Base-by-base conservation (phyloP, 1,140 invertebrate genomes). In the Drosophila simulans region DNA sequence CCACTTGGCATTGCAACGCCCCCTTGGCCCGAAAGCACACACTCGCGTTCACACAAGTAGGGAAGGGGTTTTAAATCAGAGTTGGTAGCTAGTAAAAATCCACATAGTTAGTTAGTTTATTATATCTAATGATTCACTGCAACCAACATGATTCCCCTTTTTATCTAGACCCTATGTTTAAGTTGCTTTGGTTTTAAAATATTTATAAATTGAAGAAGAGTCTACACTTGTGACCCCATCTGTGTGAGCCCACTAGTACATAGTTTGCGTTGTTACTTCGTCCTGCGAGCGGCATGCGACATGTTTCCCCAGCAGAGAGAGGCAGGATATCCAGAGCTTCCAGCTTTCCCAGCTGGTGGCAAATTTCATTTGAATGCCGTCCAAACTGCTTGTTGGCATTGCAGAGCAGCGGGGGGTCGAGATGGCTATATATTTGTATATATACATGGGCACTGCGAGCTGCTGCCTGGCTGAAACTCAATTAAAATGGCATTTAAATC, bases 401-500 rank as follows among this genome's bases (percentile, higher is more conserved):
- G 83, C 83, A 77, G 79, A 66, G 34, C 83, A 70, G 77, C 63
- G 71, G 83, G 83, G 76, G 83, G 80, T 59, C 39, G 58, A 15
- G 5, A 12, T 34, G 27, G 27, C 4, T 39, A 13, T 39, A 39
- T 39, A 39, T 39, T 13, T 39, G 13, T 39, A 39, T 39, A 39
- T 39, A 13, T 39, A 39, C 37, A 13, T 39, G 37, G 22, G 20
- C 43, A 3, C 17, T 45, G 10, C 35, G 10, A 12, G 10, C 35
- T 12, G 11, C 13, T n/a, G 15, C 56, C 40, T 11, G 35, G 34
- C 48, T 64, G 40, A 79, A 88, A 88, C 83, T 88, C 83, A 88
- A 88, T 88, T 88, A 88, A 88, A 89, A 88, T 74, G 84, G 84
- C 76, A 83, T 89, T 89, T 89, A 88, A 89, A 89, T 89, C 79